These are phyloP conservation scores for Aegotheles bennettii DNA, from an alignment of 2,113 vertebrate species.

Conservation along the genomic window DNA sequence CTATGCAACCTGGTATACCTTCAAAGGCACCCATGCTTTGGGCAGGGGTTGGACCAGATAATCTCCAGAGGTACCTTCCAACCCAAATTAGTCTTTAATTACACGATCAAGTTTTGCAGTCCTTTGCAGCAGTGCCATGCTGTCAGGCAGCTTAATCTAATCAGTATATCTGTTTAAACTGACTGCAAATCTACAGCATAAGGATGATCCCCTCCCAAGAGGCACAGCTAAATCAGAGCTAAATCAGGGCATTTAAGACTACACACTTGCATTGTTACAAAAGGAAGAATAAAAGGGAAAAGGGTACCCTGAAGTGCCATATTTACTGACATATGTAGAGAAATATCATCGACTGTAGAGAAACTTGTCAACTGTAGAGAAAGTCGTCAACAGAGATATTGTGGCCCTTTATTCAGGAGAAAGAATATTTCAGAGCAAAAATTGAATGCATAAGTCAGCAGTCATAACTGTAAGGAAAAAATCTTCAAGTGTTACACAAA, in stretches of 20 bases:
- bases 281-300: neutral
- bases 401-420: neutral
- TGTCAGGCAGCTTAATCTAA: neutral
- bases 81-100: neutral
- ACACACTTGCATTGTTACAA: neutral
- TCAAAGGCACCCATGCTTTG: neutral
- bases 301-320: neutral
- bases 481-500: neutral
- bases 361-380: neutral
- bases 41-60: neutral
- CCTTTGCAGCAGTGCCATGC: neutral
- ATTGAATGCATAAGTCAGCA: neutral
- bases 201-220: neutral
- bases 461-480: slow-evolving; percentile 30
- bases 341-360: neutral
- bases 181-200: neutral
- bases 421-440: slow-evolving; percentile 4
- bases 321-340: neutral
- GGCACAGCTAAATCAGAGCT: neutral
- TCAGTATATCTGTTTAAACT: neutral
- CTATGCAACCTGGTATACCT: neutral
- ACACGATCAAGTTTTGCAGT: neutral
- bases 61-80: neutral
- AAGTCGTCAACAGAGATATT: neutral
- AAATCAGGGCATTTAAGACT: neutral